Evolutionary conservation across 2,888 invertebrate species (phyloP).

Genomic region (Siphlonurus alternatus): DNA sequence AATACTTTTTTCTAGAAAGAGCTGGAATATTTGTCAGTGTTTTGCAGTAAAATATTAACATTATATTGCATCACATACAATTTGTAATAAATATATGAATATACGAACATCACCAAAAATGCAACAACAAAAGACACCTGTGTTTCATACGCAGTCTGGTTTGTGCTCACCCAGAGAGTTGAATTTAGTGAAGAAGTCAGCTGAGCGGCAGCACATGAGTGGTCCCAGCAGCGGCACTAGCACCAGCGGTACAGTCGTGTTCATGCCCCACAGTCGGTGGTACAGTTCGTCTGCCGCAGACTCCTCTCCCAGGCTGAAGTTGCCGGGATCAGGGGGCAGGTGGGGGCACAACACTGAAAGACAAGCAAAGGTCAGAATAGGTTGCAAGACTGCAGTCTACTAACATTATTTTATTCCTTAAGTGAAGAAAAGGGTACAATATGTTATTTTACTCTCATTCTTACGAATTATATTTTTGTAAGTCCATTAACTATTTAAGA

Average conservation of each 20-base stretch:
- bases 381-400: too few species aligned
- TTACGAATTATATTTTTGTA: too few species aligned
- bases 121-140: too few species aligned
- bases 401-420: background rate
- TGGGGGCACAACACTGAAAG: constrained; percentile 30
- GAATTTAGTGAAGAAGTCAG: constrained; percentile 84
- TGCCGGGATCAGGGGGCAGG: background rate
- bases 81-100: too few species aligned
- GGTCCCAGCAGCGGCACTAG: constrained; percentile 62
- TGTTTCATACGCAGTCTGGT: background rate
- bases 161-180: constrained; percentile 61
- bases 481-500: too few species aligned
- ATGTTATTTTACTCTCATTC: too few species aligned
- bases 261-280: constrained; percentile 49
- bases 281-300: constrained; percentile 11
- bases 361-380: too few species aligned
- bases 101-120: too few species aligned
- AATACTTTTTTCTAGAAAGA: too few species aligned
- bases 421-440: background rate
- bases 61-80: too few species aligned
- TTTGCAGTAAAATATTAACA: too few species aligned
- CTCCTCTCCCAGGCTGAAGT: constrained; percentile 13
- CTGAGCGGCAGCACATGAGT: constrained; percentile 65
- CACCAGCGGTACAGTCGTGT: constrained; percentile 65
- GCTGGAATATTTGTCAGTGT: too few species aligned